Conservation (phyloP, 2,888 invertebrate genomes). For the Orthosia cruda region DNA sequence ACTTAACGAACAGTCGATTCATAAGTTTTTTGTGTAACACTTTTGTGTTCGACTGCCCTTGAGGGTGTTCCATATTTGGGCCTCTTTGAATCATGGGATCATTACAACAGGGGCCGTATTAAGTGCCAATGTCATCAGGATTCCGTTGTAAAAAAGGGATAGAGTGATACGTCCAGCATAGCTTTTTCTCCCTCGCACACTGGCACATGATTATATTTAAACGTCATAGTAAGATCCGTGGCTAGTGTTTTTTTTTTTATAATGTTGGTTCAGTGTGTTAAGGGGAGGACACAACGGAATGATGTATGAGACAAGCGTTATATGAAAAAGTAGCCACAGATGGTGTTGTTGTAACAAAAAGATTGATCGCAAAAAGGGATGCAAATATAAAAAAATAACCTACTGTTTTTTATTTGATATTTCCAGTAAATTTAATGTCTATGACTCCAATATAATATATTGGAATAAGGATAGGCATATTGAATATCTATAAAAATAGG, state of each 20-base stretch:
- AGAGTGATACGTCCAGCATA: too few species aligned
- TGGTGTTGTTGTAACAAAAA: constrained; percentile 8
- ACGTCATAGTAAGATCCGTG: neutral
- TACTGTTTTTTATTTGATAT: too few species aligned
- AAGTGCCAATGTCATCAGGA: too few species aligned
- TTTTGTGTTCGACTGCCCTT: constrained; percentile 64
- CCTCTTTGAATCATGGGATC: constrained; percentile 63
- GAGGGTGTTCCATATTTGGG: constrained; percentile 67
- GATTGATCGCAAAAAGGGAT: neutral
- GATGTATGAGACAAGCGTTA: constrained; percentile 15
- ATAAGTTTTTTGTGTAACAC: constrained; percentile 54
- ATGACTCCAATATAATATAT: neutral
- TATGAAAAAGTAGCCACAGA: neutral
- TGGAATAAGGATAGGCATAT: too few species aligned
- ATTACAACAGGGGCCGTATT: constrained; percentile 31
- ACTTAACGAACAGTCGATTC: constrained; percentile 58
- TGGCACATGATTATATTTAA: too few species aligned
- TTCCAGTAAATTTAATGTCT: neutral
- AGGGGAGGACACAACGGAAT: constrained; percentile 36
- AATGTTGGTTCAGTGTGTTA: constrained; percentile 35
- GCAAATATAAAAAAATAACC: neutral
- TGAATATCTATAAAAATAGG: too few species aligned
- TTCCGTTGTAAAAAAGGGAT: too few species aligned
- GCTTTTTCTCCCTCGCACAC: too few species aligned
- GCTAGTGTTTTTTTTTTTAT: constrained; percentile 45